These are phyloP conservation scores for Sylvilagus bachmani DNA, from an alignment of 2,113 vertebrate genomes.

Conservation along the genomic window DNA sequence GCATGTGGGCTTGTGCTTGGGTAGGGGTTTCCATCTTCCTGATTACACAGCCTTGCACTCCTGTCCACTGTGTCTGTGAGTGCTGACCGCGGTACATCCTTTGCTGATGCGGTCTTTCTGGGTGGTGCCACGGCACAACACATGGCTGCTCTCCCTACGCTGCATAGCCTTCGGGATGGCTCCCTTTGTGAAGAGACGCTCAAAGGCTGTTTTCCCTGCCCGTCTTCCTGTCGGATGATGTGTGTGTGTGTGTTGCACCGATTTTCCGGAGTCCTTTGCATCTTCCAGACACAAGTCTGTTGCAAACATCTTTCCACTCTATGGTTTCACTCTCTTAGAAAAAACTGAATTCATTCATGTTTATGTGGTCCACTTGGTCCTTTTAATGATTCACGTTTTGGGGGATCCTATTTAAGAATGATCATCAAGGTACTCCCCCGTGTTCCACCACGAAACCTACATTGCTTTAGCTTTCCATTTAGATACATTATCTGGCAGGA, in stretches of 20 bases:
- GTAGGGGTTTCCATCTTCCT: too few species aligned
- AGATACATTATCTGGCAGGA: background rate
- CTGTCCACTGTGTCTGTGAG: too few species aligned
- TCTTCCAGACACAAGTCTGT: background rate
- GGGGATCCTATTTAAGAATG: slow-evolving; percentile 3
- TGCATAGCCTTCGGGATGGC: background rate
- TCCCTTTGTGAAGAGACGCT: background rate
- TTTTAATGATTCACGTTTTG: background rate
- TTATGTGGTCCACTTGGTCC: background rate
- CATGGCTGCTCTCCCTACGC: background rate
- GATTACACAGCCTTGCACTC: too few species aligned
- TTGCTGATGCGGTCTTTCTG: too few species aligned
- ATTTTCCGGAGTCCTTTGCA: background rate
- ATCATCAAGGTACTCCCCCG: background rate
- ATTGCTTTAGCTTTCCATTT: background rate
- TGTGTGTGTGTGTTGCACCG: background rate
- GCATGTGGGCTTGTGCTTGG: too few species aligned
- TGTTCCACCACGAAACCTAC: background rate
- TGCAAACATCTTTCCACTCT: background rate
- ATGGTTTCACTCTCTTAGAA: background rate
- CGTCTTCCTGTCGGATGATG: background rate
- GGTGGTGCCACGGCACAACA: rapidly evolving
- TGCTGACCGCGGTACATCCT: too few species aligned
- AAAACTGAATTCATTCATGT: slow-evolving; percentile 7
- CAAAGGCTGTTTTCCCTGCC: background rate